Conservation (phyloP, 2,113 vertebrate genomes). For the Ursus arctos region DNA sequence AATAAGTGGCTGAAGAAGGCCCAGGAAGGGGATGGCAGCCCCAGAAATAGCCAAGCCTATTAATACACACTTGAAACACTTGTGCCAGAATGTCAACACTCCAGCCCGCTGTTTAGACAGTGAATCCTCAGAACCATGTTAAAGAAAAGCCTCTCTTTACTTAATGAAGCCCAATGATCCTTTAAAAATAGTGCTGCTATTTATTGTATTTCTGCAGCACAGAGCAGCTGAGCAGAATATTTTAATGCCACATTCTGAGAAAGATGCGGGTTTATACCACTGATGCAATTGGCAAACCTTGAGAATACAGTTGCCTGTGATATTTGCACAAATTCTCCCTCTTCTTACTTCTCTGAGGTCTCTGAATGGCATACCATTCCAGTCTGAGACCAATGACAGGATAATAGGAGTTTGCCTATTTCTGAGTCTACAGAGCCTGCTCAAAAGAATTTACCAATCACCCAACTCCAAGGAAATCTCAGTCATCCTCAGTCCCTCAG, state of each 20-base stretch:
- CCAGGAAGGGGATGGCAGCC: not conserved
- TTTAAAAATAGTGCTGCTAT: conserved; percentile 77
- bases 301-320: not conserved
- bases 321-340: not conserved
- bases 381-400: not conserved
- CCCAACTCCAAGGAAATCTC: not conserved
- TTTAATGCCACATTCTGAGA: conserved; percentile 64
- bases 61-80: conserved; percentile 36
- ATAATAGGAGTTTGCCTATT: not conserved
- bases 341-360: not conserved
- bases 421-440: not conserved
- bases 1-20: not conserved
- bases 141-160: conserved; percentile 65
- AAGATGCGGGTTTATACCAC: conserved; percentile 16
- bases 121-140: conserved; percentile 15
- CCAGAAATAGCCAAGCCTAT: conserved; percentile 28
- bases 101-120: conserved; percentile 50
- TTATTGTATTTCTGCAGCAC: conserved; percentile 63
- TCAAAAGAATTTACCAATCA: not conserved
- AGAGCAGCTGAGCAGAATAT: conserved; percentile 75
- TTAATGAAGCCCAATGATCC: conserved; percentile 51
- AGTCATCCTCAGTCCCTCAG: not conserved
- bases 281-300: not conserved
- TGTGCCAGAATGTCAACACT: conserved; percentile 47
- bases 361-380: not conserved